These are phyloP conservation scores for Branchellion lobata DNA, from an alignment of 2,888 invertebrate genomes.

Conservation along the genomic window DNA sequence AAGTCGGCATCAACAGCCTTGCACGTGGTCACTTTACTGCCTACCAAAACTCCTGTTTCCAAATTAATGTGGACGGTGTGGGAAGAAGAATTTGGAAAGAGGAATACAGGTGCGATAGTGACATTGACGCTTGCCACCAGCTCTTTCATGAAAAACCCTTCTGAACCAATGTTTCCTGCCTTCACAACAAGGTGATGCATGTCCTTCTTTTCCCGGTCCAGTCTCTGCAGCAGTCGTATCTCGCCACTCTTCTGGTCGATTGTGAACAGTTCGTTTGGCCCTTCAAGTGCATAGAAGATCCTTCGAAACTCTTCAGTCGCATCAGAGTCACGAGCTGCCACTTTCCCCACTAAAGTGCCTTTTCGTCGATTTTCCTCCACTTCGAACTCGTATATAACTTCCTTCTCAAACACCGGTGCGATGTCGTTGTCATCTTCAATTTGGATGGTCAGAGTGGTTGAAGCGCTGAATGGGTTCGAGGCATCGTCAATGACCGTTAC, in stretches of 20 bases:
- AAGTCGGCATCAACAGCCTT: slow-evolving; percentile 48
- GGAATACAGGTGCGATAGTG: slow-evolving; percentile 37
- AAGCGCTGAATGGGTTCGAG: slow-evolving; percentile 50
- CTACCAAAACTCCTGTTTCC: slow-evolving; percentile 27
- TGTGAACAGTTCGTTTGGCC: slow-evolving; percentile 37
- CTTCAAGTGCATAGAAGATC: slow-evolving; percentile 45
- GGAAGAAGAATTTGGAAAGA: slow-evolving; percentile 39
- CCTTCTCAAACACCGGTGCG: not conserved
- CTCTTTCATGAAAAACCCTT: not conserved
- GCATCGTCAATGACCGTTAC: slow-evolving; percentile 57
- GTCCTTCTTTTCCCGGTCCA: slow-evolving; percentile 47
- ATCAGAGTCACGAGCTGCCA: slow-evolving; percentile 49
- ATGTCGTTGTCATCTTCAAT: slow-evolving; percentile 23
- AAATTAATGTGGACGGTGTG: slow-evolving; percentile 43
- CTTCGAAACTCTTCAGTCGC: slow-evolving; percentile 42
- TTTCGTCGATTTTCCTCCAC: slow-evolving; percentile 46
- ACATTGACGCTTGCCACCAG: slow-evolving; percentile 43
- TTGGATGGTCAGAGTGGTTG: not conserved
- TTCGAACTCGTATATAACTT: slow-evolving; percentile 39
- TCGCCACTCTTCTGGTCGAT: slow-evolving; percentile 46
- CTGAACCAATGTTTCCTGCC: slow-evolving; percentile 38
- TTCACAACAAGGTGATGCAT: slow-evolving; percentile 44
- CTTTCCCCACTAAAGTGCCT: slow-evolving; percentile 45
- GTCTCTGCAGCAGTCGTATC: slow-evolving; percentile 23
- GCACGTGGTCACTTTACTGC: slow-evolving; percentile 45